Base-by-base conservation (phyloP, 1,140 invertebrate genomes). In the Drosophila micromelanica region DNA sequence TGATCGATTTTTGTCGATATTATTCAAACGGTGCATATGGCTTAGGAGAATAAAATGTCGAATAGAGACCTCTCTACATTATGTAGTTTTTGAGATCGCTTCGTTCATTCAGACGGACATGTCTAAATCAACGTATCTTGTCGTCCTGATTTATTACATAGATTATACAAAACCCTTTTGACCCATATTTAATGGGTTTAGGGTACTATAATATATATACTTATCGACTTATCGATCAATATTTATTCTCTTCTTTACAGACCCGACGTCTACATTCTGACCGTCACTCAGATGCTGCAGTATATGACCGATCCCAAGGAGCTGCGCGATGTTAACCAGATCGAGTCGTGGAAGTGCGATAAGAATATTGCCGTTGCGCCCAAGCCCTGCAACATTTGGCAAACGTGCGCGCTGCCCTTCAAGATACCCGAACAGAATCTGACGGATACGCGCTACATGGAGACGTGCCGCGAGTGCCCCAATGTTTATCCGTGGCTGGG, bases 281-380 rank as follows among this genome's bases (percentile, higher is more conserved):
- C 97, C 1, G 94, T 95, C n/a, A 98, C 97, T 0, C 97, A 98
- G 93, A 95, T 96, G 20, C 92, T 98, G 17, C 95, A 96, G 12
- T 98, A 97, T 96, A 96, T 98, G 92, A 97, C 96, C 2, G 96
- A 98, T 80, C 97, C 97, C 0, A 95, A 95, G 85, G 92, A 96
- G 12, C 90, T 94, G 2, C 96, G 95, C 75, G 92, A 95, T 11
- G 89, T 98, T 1, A 94, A 92, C 76, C 56, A 68, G 32, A 97
- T 95, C 78, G 96, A 97, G 71, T 93, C 96, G 3, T 97, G 96
- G 96, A 94, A 95, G 38, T 98, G 96, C 90, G 96, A 96, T 61
- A 96, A 95, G 80, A 95, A 94, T 69, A 94, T 95, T 65, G 92
- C 95, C 30, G 94, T 95, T 17, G 94, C 95, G 27, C 93, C 94